Percentiles rank a stretch among this genome's conserved stretches.
Conservation (phyloP, 2,888 invertebrate species). For the Myopa testacea region DNA sequence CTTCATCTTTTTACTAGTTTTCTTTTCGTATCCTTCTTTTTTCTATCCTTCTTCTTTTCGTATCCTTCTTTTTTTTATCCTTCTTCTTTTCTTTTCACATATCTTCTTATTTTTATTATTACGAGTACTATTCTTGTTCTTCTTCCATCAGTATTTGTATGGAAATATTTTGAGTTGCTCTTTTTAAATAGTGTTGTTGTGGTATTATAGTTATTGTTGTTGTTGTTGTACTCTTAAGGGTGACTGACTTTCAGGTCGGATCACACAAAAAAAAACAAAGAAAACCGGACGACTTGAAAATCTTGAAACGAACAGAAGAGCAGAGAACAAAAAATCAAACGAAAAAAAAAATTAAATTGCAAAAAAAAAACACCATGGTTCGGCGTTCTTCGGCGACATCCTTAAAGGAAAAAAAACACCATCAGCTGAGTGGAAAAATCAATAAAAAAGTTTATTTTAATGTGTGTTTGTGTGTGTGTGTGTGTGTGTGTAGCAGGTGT, state of each 20-base stretch:
- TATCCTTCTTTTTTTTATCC: too few relatives aligned
- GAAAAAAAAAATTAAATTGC: too few relatives aligned
- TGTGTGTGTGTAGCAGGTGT: neutral
- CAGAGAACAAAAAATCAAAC: neutral
- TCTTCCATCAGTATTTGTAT: too few relatives aligned
- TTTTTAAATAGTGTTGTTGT: neutral
- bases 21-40: too few relatives aligned
- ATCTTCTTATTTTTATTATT: too few relatives aligned
- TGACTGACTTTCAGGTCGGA: neutral
- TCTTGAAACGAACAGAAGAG: neutral
- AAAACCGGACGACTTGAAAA: neutral
- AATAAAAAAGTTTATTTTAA: neutral
- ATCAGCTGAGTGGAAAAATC: neutral
- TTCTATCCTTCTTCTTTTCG: too few relatives aligned
- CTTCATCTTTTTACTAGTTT: too few relatives aligned
- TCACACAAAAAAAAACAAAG: conserved; percentile 17
- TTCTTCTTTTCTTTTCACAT: too few relatives aligned
- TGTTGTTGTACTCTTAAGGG: neutral
- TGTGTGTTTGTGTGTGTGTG: neutral
- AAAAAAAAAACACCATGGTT: too few relatives aligned
- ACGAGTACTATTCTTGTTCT: too few relatives aligned
- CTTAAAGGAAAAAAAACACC: neutral
- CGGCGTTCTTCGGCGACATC: too few relatives aligned
- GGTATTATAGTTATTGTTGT: neutral
- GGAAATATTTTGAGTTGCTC: neutral